Evolutionary conservation across 2,888 invertebrate species (phyloP).

Genomic region (Lutraria lutraria): DNA sequence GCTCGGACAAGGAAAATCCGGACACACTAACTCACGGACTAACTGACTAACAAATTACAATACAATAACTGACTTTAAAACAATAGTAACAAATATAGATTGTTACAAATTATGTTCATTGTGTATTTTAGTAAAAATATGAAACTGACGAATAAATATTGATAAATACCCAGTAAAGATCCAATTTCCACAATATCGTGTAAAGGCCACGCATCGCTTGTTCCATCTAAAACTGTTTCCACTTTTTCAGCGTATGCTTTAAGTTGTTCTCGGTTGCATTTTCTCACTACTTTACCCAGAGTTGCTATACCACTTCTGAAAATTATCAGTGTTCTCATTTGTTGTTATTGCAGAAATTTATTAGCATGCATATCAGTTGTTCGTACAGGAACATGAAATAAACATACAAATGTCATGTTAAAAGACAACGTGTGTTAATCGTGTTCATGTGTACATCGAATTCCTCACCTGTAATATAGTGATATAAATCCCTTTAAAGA

Average conservation of each 20-base stretch:
- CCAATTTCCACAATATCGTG: slow-evolving; percentile 30
- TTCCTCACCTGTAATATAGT: no score
- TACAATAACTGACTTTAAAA: no score
- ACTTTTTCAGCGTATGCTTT: slow-evolving; percentile 30
- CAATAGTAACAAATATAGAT: not conserved
- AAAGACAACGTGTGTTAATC: no score
- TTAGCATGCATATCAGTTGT: no score
- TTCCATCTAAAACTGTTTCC: not conserved
- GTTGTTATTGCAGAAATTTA: not conserved
- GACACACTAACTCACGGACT: no score
- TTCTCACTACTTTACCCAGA: slow-evolving; percentile 7
- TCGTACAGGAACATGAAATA: no score
- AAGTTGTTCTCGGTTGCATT: slow-evolving; percentile 29
- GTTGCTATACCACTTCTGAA: not conserved
- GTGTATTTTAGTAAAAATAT: not conserved
- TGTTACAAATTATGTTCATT: not conserved
- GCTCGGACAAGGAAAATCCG: no score
- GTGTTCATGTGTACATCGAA: no score
- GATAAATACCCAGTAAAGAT: slow-evolving; percentile 18
- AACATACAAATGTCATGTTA: no score
- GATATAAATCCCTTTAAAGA: no score
- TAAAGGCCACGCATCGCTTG: not conserved
- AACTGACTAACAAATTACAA: no score
- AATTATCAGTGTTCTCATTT: not conserved
- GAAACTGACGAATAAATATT: not conserved